These are phyloP conservation scores for Tridacna gigas DNA, from an alignment of 2,888 invertebrate species.

Conservation along the genomic window DNA sequence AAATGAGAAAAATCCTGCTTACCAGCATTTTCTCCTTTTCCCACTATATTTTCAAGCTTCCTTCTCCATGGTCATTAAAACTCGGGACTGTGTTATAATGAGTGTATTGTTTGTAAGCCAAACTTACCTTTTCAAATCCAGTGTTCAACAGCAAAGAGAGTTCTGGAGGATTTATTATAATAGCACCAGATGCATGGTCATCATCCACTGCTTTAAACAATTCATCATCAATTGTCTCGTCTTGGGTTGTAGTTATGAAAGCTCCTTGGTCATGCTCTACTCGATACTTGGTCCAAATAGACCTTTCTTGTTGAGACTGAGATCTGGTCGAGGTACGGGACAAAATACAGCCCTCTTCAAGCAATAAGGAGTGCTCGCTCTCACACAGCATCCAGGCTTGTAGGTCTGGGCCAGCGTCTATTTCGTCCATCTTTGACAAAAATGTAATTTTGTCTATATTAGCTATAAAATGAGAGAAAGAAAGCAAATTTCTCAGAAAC, in stretches of 20 bases:
- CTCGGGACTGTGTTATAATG: too few relatives aligned
- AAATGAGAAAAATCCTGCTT: neutral
- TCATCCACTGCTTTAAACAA: neutral
- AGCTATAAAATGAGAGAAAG: too few relatives aligned
- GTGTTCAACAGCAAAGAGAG: constrained; percentile 70
- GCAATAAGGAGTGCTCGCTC: neutral
- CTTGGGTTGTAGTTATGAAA: neutral
- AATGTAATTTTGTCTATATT: too few relatives aligned
- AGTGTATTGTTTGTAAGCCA: neutral
- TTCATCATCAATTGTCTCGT: neutral
- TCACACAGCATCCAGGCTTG: constrained; percentile 8
- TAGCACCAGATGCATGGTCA: constrained; percentile 14
- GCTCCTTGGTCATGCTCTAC: constrained; percentile 1
- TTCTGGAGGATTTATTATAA: constrained; percentile 63
- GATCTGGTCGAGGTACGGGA: neutral
- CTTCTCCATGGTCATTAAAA: too few relatives aligned
- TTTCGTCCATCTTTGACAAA: constrained; percentile 31
- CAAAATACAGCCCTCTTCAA: neutral
- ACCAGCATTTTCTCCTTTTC: neutral
- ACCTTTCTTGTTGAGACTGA: constrained; percentile 3
- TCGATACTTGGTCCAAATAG: constrained; percentile 17
- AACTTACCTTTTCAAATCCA: constrained; percentile 73
- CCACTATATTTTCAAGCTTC: neutral
- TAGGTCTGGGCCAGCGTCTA: constrained; percentile 45
- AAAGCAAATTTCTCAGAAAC: too few relatives aligned